A percentile compares a stretch with the other conserved stretches of the same genome.
phyloP scores from a whole-genome alignment of 2,888 invertebrate species.

The Pachycephus smyrnensis region DNA sequence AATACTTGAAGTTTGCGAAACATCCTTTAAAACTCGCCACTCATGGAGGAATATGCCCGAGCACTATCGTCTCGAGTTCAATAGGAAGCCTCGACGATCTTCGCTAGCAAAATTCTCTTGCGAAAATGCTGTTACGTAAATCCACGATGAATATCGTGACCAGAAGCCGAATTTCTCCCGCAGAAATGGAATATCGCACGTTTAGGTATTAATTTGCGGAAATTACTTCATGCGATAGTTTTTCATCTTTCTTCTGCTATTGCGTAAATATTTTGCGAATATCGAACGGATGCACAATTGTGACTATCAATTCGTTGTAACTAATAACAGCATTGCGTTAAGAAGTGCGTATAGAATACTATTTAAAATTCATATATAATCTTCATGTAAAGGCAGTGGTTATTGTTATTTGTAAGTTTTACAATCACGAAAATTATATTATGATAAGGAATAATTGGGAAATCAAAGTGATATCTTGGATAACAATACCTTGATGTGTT shows the following conservation, averaged over 20 bases:
- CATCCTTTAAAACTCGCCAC: not conserved
- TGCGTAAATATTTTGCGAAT: not conserved
- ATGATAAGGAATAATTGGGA: not conserved
- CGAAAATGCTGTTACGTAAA: not conserved
- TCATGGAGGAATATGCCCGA: not conserved
- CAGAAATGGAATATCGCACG: not conserved
- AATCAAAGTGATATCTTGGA: not conserved
- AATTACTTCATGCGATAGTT: not conserved
- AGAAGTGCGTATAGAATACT: too few species aligned
- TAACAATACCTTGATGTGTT: not conserved
- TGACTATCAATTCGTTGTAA: too few species aligned
- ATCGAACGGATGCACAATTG: not conserved
- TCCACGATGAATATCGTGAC: not conserved
- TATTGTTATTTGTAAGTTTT: not conserved
- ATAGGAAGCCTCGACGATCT: not conserved
- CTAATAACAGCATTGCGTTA: too few species aligned
- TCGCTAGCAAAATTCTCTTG: not conserved
- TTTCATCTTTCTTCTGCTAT: not conserved
- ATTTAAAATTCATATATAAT: not conserved
- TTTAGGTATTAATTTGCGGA: not conserved
- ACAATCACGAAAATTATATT: not conserved
- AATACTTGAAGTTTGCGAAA: not conserved
- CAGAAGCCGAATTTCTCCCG: not conserved
- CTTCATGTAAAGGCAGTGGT: not conserved
- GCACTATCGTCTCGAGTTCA: not conserved